Percentiles rank a stretch among this genome's conserved stretches.
These are phyloP conservation scores for Drosophila mettleri DNA, from an alignment of 2,888 invertebrate species.

Conservation along the genomic window DNA sequence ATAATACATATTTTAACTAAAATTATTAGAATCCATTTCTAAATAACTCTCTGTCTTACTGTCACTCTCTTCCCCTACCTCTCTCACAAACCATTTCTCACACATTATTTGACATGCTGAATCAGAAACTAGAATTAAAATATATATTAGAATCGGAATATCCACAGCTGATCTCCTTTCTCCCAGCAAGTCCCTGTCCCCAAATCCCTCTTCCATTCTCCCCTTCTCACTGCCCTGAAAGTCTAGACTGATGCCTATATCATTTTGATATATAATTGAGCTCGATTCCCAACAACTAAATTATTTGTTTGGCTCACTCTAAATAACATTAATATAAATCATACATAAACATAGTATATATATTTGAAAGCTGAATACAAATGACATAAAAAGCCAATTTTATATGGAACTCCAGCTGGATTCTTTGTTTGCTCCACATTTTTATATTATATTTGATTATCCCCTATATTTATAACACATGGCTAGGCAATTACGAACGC, in stretches of 20 bases:
- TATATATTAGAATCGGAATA: too few species aligned
- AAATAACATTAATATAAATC: not conserved
- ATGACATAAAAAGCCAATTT: not conserved
- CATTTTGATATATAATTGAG: not conserved
- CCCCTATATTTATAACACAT: conserved; percentile 48
- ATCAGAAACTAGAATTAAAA: too few species aligned
- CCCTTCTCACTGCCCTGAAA: too few species aligned
- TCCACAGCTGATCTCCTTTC: too few species aligned
- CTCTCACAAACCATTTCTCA: too few species aligned
- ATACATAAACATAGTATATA: not conserved
- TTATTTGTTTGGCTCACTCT: not conserved
- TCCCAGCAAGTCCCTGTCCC: too few species aligned
- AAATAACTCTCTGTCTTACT: too few species aligned
- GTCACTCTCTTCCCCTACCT: too few species aligned
- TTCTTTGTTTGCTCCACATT: not conserved
- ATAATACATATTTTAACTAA: too few species aligned
- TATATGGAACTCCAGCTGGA: not conserved
- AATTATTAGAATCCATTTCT: too few species aligned
- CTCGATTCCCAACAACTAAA: not conserved
- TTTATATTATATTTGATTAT: not conserved
- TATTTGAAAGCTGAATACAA: not conserved
- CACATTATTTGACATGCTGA: too few species aligned
- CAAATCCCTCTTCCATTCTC: too few species aligned
- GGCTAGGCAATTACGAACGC: conserved; percentile 63
- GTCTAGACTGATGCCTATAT: not conserved